These are phyloP conservation scores for Phoxinus phoxinus DNA, from an alignment of 2,113 vertebrate species.

Conservation along the genomic window DNA sequence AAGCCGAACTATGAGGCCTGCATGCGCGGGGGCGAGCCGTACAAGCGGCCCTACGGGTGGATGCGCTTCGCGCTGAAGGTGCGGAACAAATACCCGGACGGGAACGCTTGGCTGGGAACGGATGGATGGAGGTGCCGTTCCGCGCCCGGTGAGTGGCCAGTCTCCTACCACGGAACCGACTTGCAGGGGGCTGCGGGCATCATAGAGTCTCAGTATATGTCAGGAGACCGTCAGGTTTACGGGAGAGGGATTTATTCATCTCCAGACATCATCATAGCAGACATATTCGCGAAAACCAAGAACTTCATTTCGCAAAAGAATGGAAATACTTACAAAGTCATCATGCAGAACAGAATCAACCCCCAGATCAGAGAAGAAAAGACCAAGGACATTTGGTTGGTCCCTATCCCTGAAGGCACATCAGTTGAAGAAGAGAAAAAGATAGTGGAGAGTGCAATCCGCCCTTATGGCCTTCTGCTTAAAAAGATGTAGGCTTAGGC, in stretches of 20 bases:
- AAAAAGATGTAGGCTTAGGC: not conserved
- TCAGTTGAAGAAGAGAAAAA: slow-evolving; percentile 7
- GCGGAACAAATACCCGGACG: slow-evolving; percentile 33
- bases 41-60: slow-evolving; percentile 45
- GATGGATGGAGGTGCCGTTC: slow-evolving; percentile 23
- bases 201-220: not conserved
- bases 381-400: slow-evolving; percentile 19
- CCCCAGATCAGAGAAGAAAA: not conserved
- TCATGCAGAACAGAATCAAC: slow-evolving; percentile 48
- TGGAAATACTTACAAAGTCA: slow-evolving; percentile 30
- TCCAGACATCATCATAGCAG: slow-evolving; percentile 25
- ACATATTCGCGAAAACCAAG: slow-evolving; percentile 6
- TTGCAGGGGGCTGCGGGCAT: not conserved
- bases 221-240: not conserved
- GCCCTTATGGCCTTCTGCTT: slow-evolving; percentile 41
- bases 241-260: slow-evolving; percentile 44
- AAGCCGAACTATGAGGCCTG: not conserved
- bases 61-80: slow-evolving; percentile 47
- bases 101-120: slow-evolving; percentile 42
- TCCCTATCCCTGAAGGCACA: slow-evolving; percentile 7
- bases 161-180: slow-evolving; percentile 51
- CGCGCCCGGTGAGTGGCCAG: slow-evolving; percentile 39
- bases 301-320: slow-evolving; percentile 13
- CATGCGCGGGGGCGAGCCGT: slow-evolving; percentile 40
- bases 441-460: slow-evolving; percentile 30